These are phyloP conservation scores for Hypomecis atomaria DNA, from an alignment of 2,888 invertebrate species.

Conservation along the genomic window DNA sequence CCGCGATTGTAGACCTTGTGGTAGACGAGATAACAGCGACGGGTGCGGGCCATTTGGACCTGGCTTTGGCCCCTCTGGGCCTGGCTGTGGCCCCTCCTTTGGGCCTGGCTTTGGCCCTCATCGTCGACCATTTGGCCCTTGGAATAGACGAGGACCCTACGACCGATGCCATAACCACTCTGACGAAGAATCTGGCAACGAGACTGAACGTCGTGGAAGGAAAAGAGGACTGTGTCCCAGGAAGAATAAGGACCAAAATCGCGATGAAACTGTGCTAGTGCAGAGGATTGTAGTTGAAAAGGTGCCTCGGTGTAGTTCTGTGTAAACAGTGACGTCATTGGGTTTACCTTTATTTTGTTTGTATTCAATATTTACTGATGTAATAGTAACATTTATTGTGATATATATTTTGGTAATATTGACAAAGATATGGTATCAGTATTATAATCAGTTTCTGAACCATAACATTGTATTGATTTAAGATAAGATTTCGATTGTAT, in stretches of 20 bases:
- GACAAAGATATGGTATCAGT: no score
- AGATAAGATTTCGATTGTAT: no score
- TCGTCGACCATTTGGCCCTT: conserved; percentile 14
- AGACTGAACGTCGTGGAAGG: conserved; percentile 27
- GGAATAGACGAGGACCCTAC: conserved; percentile 22
- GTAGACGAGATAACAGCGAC: neutral
- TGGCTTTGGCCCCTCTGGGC: neutral
- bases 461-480: no score
- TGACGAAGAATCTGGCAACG: conserved; percentile 33
- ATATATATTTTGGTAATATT: no score
- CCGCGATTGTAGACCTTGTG: conserved; percentile 3
- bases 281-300: conserved; percentile 36
- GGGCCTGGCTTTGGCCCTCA: neutral
- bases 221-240: conserved; percentile 21
- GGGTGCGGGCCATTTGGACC: conserved; percentile 6
- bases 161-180: conserved; percentile 8
- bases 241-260: conserved; percentile 33
- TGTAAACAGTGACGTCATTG: conserved; percentile 22
- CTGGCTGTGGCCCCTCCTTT: neutral
- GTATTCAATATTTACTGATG: neutral
- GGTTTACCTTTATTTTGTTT: neutral
- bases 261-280: conserved; percentile 32
- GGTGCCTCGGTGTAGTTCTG: conserved; percentile 35
- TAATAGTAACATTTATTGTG: no score
- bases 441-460: no score